Evolutionary conservation across 2,797 vertebrate genomes (phyloP).

Genomic region (Enteromius argenteus): DNA sequence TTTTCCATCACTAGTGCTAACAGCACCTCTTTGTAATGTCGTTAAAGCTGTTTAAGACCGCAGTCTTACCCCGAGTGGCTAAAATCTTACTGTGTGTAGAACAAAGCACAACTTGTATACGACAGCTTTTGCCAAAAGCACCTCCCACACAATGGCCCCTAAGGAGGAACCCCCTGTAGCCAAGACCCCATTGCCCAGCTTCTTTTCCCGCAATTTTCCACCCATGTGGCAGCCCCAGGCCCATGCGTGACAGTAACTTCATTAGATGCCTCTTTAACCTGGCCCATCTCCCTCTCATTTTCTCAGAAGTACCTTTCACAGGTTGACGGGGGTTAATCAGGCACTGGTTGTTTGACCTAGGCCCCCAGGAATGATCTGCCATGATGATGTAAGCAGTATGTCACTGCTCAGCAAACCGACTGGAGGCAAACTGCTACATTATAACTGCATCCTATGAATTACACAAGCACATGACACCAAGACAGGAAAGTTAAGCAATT

Average conservation of each 20-base stretch:
- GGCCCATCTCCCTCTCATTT: conserved; percentile 73
- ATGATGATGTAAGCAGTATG: conserved; percentile 70
- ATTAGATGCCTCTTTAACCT: conserved; percentile 79
- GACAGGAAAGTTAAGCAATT: neutral
- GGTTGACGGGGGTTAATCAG: conserved; percentile 73
- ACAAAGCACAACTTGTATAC: conserved; percentile 76
- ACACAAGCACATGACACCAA: neutral
- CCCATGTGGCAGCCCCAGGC: conserved; percentile 80
- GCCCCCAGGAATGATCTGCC: conserved; percentile 79
- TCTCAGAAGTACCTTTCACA: conserved; percentile 62
- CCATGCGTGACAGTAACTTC: conserved; percentile 76
- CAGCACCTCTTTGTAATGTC: conserved; percentile 40
- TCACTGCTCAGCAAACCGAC: conserved; percentile 69
- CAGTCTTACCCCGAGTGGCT: conserved; percentile 62
- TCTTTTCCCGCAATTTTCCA: conserved; percentile 83
- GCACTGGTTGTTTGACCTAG: conserved; percentile 64
- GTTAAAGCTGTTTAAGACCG: conserved; percentile 56
- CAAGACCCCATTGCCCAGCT: conserved; percentile 68
- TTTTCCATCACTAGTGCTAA: conserved; percentile 33
- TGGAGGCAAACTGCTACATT: conserved; percentile 38
- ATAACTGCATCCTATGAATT: neutral
- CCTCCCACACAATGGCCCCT: conserved; percentile 73
- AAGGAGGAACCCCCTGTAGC: conserved; percentile 68
- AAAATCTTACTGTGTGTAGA: conserved; percentile 70
- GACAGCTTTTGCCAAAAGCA: conserved; percentile 46